Conservation (phyloP, 2,113 vertebrate species). For the Podilymbus podiceps region DNA sequence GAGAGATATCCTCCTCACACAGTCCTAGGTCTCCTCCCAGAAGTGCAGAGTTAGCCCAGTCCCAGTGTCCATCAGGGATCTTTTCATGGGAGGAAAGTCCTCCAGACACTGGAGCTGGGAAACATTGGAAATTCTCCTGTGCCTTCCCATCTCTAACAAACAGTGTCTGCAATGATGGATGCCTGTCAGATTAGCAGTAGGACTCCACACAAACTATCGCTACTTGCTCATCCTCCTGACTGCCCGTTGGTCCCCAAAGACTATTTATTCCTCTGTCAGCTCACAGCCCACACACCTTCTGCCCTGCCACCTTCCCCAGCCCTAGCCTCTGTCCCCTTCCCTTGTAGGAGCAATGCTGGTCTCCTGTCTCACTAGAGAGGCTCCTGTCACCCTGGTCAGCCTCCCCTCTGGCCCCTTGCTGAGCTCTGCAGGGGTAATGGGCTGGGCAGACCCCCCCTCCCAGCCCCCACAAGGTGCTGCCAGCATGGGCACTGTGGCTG, state of each 20-base stretch:
- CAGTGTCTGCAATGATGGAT: background rate
- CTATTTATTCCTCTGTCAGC: background rate
- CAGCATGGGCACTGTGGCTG: background rate
- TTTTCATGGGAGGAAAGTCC: background rate
- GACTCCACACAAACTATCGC: background rate
- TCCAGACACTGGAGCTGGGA: background rate
- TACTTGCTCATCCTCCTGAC: background rate
- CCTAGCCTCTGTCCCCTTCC: background rate
- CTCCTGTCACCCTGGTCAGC: background rate
- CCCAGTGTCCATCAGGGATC: background rate
- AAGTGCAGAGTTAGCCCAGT: background rate
- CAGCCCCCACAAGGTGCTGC: background rate
- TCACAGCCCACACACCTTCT: background rate
- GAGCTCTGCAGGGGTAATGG: fast-evolving
- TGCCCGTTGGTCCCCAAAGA: background rate
- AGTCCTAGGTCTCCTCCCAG: background rate
- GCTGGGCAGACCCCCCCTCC: background rate
- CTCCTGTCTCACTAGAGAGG: background rate
- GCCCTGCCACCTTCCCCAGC: background rate
- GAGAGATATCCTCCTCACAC: background rate
- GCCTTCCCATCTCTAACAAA: background rate
- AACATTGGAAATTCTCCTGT: background rate
- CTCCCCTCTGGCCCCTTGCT: fast-evolving
- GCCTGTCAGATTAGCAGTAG: background rate
- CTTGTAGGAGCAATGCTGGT: background rate